These are phyloP conservation scores for Motacilla alba DNA, from an alignment of 2,113 vertebrate genomes.

Conservation along the genomic window DNA sequence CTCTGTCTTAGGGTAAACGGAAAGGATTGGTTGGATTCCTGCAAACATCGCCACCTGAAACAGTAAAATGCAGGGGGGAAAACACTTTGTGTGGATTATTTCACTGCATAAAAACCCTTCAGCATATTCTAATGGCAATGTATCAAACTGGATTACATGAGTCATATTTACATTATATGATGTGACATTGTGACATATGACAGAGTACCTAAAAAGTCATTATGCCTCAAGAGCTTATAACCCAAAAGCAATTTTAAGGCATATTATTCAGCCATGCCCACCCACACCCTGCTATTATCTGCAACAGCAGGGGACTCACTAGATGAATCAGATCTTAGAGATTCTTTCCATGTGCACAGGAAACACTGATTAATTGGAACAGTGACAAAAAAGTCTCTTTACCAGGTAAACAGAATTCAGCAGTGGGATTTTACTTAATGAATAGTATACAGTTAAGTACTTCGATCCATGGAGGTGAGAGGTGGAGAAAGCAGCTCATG, in stretches of 20 bases:
- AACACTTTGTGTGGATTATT: neutral
- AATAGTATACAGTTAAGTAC: neutral
- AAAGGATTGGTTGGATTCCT: neutral
- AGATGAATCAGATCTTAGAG: neutral
- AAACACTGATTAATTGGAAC: conserved; percentile 34
- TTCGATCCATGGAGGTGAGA: neutral
- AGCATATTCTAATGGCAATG: neutral
- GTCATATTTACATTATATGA: neutral
- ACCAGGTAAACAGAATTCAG: conserved; percentile 44
- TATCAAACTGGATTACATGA: conserved; percentile 12
- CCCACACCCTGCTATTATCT: neutral
- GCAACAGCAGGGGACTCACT: neutral
- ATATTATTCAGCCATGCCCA: neutral
- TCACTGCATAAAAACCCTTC: neutral
- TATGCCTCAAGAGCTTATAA: neutral
- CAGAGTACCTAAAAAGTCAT: neutral
- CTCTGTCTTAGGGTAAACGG: neutral
- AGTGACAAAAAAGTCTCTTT: neutral
- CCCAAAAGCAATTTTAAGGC: conserved; percentile 1
- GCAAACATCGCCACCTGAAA: neutral
- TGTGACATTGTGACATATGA: conserved; percentile 1
- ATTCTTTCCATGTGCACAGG: conserved; percentile 33
- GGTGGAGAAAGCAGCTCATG: conserved; percentile 11
- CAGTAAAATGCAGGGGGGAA: neutral
- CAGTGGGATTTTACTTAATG: conserved; percentile 26